Evolutionary conservation across 1,140 invertebrate species (phyloP).

Genomic region (Linepithema humile): DNA sequence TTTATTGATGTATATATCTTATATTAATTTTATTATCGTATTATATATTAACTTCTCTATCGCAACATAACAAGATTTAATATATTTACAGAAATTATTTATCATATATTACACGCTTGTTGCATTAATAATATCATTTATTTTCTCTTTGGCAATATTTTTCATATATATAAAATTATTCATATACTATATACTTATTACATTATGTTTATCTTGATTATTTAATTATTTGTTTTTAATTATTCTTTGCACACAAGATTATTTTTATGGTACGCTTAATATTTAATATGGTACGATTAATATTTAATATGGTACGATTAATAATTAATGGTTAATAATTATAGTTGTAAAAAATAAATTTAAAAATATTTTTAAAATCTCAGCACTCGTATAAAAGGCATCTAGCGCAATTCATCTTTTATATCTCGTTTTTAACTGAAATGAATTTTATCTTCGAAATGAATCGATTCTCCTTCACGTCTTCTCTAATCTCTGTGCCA

Average conservation of each 20-base stretch:
- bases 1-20: background rate
- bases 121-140: background rate
- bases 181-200: background rate
- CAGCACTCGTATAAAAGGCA: no score
- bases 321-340: no score
- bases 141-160: no score
- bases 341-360: no score
- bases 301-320: no score
- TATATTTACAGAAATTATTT: background rate
- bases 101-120: background rate
- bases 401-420: background rate
- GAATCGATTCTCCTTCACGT: background rate
- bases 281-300: no score
- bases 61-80: background rate
- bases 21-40: background rate
- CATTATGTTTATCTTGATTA: no score
- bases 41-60: background rate
- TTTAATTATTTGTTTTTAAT: no score
- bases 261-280: no score
- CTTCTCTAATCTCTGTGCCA: background rate
- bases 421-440: background rate
- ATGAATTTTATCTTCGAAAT: background rate
- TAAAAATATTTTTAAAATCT: no score
- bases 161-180: no score
- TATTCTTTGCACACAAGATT: no score